phyloP scores from a whole-genome alignment of 2,888 invertebrate species.

The Xanthorhoe spadicearia region DNA sequence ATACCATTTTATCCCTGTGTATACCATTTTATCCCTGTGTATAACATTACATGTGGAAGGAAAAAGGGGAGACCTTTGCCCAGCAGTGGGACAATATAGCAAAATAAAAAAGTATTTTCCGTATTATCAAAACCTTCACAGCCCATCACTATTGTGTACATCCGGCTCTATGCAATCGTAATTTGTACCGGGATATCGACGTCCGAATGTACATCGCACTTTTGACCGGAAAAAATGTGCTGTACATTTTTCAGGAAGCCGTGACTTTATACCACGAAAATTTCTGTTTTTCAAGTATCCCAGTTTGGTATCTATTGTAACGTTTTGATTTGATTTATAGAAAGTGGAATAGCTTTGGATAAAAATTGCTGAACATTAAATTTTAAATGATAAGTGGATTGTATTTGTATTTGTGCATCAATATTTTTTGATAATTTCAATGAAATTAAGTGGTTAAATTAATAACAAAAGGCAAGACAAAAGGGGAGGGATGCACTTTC shows the following conservation, averaged over 20 bases:
- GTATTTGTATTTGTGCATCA: no score
- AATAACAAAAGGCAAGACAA: no score
- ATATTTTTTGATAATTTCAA: no score
- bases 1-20: no score
- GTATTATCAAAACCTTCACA: background rate
- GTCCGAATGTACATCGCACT: conserved; percentile 27
- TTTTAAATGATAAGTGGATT: no score
- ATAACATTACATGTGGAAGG: no score
- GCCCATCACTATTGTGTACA: conserved; percentile 20
- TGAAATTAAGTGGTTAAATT: no score
- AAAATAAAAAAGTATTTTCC: conserved; percentile 1
- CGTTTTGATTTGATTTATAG: background rate
- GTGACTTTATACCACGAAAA: conserved; percentile 13
- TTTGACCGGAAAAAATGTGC: conserved; percentile 33
- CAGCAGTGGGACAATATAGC: no score
- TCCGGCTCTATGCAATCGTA: conserved; percentile 34
- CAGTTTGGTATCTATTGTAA: background rate
- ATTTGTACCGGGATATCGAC: conserved; percentile 33
- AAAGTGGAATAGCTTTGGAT: background rate
- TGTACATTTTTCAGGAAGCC: conserved; percentile 31
- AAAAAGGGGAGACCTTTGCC: no score
- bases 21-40: no score
- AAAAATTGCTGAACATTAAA: no score
- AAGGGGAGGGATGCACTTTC: no score
- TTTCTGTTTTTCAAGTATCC: conserved; percentile 8